Evolutionary conservation across 2,113 vertebrate species (phyloP).

Genomic region (Tupaia tana): DNA sequence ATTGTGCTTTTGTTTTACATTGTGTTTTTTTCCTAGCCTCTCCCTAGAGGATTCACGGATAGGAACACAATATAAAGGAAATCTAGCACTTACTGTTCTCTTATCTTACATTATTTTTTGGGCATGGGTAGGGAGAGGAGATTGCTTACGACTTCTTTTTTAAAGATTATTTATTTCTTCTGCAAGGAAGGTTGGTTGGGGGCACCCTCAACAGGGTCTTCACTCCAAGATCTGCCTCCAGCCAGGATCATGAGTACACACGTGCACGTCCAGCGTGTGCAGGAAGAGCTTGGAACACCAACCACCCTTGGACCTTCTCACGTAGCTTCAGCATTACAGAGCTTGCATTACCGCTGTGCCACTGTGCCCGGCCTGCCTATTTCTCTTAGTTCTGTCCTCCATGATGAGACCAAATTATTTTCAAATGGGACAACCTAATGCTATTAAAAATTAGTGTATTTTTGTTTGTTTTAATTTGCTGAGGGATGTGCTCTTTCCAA

Average conservation of each 20-base stretch:
- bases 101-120: background rate
- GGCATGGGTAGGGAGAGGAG: fast-evolving
- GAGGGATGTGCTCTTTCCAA: too few species aligned
- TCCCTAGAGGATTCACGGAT: background rate
- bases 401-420: background rate
- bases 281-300: too few species aligned
- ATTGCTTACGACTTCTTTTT: background rate
- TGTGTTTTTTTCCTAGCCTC: background rate
- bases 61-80: background rate
- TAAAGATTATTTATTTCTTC: too few species aligned
- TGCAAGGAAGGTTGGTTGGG: too few species aligned
- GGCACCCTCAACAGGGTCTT: too few species aligned
- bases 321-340: too few species aligned
- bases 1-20: background rate
- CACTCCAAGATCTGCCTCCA: too few species aligned
- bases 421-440: background rate
- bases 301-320: too few species aligned
- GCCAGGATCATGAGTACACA: too few species aligned
- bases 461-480: too few species aligned
- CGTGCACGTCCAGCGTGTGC: too few species aligned
- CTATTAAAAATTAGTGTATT: background rate
- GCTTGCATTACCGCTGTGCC: too few species aligned
- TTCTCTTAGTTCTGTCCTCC: background rate
- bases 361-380: background rate
- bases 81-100: background rate